Evolutionary conservation across 2,797 vertebrate species (phyloP), one percentile per base, ranked within the genome.

Genomic region (Acipenser ruthenus): DNA sequence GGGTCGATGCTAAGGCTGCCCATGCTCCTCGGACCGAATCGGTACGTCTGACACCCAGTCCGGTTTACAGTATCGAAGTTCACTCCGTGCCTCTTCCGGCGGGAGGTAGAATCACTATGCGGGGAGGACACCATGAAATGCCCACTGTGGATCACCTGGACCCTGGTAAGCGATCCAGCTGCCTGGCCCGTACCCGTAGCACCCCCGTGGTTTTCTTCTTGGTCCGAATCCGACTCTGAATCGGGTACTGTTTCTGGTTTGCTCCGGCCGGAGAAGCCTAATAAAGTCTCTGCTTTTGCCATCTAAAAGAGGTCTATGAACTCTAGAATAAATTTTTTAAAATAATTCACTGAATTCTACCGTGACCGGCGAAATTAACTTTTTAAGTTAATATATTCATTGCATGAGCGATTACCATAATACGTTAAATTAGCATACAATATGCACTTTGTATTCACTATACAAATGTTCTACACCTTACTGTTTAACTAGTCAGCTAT

Each of bases 111-210:
- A 80, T 99, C 95, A 52, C 89, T 92, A 88, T 98, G 96, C 0
- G 96, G 96, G 1, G 94, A 96, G 0, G 96, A 99, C 74, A 98
- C 94, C 96, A 99, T 99, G 81, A 98, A 99, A 84, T 98, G 96
- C 0, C 96, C 96, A 64, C 96, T 99, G 86, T 99, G 96, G 80
- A 99, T 98, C 68, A 98, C 94, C 82, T 99, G 95, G 0, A 82
- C 75, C 62, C 83, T 71, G 59, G 78, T 75, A 56, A 84, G 73
- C 0, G 72, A 64, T 0, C 66, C 75, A 0, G 65, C 0, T 0
- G 52, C 13, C 0, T 79, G 64, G 6, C 77, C 83, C 8, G 65
- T 1, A 1, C 75, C 78, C 11, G 78, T 70, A 9, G 50, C 66
- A n/a, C 70, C 73, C 2, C 51, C 68, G 0, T 69, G 73, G 0